phyloP scores from a whole-genome alignment of 2,797 vertebrate species.

The Picus viridis region DNA sequence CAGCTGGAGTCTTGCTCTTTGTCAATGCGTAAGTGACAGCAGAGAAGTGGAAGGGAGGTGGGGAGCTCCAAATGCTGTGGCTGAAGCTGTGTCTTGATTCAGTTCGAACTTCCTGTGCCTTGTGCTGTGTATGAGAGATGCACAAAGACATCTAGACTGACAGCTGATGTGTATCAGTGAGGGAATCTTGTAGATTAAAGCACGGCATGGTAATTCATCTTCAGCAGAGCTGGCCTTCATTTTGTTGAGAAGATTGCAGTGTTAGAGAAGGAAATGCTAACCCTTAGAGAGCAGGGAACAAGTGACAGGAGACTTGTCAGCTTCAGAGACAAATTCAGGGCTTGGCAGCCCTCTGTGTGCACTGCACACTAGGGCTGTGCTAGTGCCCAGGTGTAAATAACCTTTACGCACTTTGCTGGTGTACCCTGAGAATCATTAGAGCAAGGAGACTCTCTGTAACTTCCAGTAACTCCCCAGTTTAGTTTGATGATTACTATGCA shows the following conservation, averaged over 20 bases:
- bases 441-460: background rate
- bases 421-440: background rate
- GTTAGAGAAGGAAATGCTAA: background rate
- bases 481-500: background rate
- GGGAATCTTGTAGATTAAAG: background rate
- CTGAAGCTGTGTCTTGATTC: background rate
- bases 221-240: background rate
- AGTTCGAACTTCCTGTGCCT: rapidly evolving
- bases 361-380: background rate
- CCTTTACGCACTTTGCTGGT: background rate
- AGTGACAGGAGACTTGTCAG: rapidly evolving
- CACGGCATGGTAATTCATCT: background rate
- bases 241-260: background rate
- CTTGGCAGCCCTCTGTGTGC: rapidly evolving
- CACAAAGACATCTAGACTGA: background rate
- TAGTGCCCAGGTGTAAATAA: background rate
- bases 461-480: background rate
- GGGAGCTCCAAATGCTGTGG: rapidly evolving
- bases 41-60: background rate
- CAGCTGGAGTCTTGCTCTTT: background rate
- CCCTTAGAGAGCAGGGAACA: background rate
- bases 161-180: background rate
- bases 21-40: background rate
- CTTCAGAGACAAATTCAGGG: background rate
- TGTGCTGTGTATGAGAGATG: background rate